Conservation (phyloP, 2,797 vertebrate species). For the Smutsia gigantea region DNA sequence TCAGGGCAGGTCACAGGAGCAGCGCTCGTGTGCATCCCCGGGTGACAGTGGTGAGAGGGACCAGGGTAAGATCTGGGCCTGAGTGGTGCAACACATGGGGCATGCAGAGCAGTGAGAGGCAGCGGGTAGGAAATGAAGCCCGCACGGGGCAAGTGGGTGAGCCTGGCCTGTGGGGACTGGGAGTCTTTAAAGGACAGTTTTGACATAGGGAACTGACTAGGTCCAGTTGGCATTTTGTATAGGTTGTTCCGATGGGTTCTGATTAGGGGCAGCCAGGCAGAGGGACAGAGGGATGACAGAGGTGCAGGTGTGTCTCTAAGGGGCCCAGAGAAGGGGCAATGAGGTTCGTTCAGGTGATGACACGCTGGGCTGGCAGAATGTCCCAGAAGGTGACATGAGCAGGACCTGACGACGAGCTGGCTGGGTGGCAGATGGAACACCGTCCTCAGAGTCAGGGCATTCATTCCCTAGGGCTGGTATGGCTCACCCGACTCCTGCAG, state of each 20-base stretch:
- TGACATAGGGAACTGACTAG: neutral
- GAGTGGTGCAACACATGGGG: fast-evolving
- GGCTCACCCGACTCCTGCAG: neutral
- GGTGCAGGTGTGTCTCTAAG: neutral
- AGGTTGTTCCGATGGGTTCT: fast-evolving
- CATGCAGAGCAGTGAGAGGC: fast-evolving
- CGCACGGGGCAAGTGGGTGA: fast-evolving
- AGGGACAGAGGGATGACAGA: neutral
- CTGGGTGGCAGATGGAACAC: fast-evolving
- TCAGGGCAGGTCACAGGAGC: neutral
- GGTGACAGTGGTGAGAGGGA: too few relatives aligned
- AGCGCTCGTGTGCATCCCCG: fast-evolving
- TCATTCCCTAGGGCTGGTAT: fast-evolving
- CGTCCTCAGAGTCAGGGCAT: neutral
- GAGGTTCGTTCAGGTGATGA: neutral
- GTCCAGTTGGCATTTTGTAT: fast-evolving
- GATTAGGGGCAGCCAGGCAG: neutral
- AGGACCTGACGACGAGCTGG: too few relatives aligned
- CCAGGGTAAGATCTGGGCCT: neutral
- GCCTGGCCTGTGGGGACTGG: neutral
- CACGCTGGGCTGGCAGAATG: neutral
- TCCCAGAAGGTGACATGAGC: fast-evolving
- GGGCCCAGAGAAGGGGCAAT: too few relatives aligned
- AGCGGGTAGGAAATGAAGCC: fast-evolving
- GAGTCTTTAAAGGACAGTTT: neutral